These are phyloP conservation scores for Salvelinus sp. DNA, from an alignment of 2,113 vertebrate species.

Conservation along the genomic window DNA sequence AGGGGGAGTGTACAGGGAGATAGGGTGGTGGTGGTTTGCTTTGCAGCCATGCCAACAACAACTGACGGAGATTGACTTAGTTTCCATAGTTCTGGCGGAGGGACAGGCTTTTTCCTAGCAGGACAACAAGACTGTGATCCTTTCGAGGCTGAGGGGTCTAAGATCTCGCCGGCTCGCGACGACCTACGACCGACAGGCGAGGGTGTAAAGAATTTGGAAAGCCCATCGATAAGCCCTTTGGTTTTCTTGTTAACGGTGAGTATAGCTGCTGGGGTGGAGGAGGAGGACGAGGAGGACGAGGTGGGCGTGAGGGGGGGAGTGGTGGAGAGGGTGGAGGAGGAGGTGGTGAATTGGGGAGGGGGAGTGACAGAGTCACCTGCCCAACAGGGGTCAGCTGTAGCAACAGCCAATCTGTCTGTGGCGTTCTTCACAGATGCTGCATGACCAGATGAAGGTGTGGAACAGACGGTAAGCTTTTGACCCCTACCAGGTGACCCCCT, in stretches of 20 bases:
- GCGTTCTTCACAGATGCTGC: constrained; percentile 98
- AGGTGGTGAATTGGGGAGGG: constrained; percentile 88
- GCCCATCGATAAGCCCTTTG: constrained; percentile 99
- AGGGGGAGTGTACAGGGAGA: constrained; percentile 81
- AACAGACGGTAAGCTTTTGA: constrained; percentile 99
- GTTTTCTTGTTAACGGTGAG: constrained; percentile 97
- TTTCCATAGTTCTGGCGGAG: constrained; percentile 82
- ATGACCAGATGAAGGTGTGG: constrained; percentile 99
- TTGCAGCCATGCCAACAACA: constrained; percentile 67
- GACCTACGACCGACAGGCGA: constrained; percentile 95
- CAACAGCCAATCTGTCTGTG: constrained; percentile 94
- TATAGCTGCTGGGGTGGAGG: constrained; percentile 85
- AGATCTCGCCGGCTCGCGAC: constrained; percentile 82
- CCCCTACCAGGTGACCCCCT: constrained; percentile 99
- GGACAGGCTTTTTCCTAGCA: constrained; percentile 84
- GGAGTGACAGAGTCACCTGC: constrained; percentile 74
- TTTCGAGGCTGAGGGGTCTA: constrained; percentile 87
- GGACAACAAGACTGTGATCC: constrained; percentile 31
- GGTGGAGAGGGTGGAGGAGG: constrained; percentile 90
- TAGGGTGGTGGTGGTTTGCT: constrained; percentile 69
- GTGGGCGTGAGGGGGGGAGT: constrained; percentile 89
- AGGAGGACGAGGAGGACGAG: constrained; percentile 67
- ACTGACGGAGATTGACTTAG: constrained; percentile 66
- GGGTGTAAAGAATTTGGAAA: constrained; percentile 99
- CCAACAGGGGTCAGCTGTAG: constrained; percentile 83